phyloP scores from a whole-genome alignment of 2,888 invertebrate species.

The Mamestra brassicae region DNA sequence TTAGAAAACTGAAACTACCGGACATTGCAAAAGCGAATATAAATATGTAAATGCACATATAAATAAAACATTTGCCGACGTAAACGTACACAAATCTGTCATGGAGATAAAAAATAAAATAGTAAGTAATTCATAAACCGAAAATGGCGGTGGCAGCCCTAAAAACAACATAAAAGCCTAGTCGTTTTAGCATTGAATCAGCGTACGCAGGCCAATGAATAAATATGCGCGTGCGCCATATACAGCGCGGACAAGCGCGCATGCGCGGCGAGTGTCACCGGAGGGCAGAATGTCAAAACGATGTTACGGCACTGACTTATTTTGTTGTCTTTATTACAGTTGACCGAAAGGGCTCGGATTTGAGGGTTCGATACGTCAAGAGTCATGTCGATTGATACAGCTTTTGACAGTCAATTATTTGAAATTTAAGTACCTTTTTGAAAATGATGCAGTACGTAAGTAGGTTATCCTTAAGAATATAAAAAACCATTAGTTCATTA shows the following conservation, averaged over 20 bases:
- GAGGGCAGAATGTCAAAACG: slow-evolving; percentile 74
- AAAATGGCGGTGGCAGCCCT: slow-evolving; percentile 68
- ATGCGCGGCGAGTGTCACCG: slow-evolving; percentile 74
- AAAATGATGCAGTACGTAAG: no score
- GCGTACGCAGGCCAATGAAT: slow-evolving; percentile 78
- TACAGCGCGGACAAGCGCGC: slow-evolving; percentile 78
- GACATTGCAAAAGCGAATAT: slow-evolving; percentile 42
- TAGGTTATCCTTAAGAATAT: background rate
- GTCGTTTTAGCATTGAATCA: slow-evolving; percentile 77
- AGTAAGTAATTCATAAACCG: slow-evolving; percentile 63
- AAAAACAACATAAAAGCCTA: slow-evolving; percentile 74
- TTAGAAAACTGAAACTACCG: slow-evolving; percentile 43
- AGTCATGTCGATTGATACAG: background rate
- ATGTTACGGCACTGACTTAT: slow-evolving; percentile 52
- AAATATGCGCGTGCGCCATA: slow-evolving; percentile 83
- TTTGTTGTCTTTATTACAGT: slow-evolving; percentile 46
- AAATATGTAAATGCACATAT: slow-evolving; percentile 48
- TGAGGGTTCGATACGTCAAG: slow-evolving; percentile 10
- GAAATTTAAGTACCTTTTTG: background rate
- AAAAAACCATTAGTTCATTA: background rate
- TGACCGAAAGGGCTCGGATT: background rate
- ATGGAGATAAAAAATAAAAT: slow-evolving; percentile 60
- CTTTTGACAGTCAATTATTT: background rate
- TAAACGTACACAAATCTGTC: slow-evolving; percentile 59
- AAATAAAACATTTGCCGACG: slow-evolving; percentile 56